These are phyloP conservation scores for Noctilio leporinus DNA, from an alignment of 2,113 vertebrate species.

Conservation along the genomic window DNA sequence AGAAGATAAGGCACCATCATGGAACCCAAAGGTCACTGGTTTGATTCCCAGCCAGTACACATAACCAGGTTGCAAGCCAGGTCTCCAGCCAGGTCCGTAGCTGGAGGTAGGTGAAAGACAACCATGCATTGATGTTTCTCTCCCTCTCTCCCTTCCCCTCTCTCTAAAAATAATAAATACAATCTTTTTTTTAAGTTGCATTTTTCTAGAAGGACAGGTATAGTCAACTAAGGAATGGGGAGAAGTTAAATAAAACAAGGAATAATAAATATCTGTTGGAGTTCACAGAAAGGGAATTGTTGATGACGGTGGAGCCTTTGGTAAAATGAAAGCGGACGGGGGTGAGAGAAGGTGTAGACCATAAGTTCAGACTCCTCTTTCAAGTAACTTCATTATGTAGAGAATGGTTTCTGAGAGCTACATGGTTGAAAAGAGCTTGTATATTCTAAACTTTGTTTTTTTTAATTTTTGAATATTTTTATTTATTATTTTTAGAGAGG, in stretches of 20 bases:
- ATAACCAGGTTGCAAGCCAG: too few species aligned
- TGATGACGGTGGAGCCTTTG: background rate
- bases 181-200: too few species aligned
- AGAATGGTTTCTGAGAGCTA: background rate
- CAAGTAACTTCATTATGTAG: background rate
- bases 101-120: too few species aligned
- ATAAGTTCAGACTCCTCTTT: background rate
- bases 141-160: too few species aligned
- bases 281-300: background rate
- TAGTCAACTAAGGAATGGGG: background rate
- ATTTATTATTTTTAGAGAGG: too few species aligned
- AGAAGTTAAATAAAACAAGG: background rate
- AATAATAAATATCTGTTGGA: background rate
- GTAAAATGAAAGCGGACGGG: background rate
- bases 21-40: too few species aligned
- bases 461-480: too few species aligned
- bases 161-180: too few species aligned
- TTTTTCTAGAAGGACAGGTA: background rate
- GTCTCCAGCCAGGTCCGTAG: too few species aligned
- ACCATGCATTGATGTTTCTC: too few species aligned
- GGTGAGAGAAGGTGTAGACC: background rate
- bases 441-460: background rate
- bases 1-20: too few species aligned
- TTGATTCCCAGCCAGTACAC: too few species aligned
- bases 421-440: background rate